phyloP scores from a whole-genome alignment of 2,113 vertebrate species.

The Chloroceryle aenea region DNA sequence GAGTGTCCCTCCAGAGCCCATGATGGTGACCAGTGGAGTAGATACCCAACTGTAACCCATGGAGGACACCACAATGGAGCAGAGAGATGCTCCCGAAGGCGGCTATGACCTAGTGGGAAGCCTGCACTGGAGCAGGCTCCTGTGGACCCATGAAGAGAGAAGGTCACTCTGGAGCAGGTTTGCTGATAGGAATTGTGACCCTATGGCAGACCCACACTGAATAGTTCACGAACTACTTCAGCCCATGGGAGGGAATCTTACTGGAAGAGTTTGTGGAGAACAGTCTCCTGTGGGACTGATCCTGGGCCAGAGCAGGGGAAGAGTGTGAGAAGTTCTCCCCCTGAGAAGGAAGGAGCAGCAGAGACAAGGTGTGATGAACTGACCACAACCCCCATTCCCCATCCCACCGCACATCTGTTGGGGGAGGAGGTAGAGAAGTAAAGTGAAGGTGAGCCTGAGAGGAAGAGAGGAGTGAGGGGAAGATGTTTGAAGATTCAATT shows the following conservation, averaged over 20 bases:
- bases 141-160: neutral
- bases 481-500: neutral
- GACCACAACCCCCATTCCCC: neutral
- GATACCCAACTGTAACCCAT: neutral
- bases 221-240: no score
- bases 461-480: neutral
- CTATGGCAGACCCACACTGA: no score
- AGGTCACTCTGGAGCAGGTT: neutral
- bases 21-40: neutral
- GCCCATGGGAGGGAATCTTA: no score
- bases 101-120: no score
- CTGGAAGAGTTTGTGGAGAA: neutral
- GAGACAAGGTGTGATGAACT: neutral
- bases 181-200: neutral
- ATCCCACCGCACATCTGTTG: neutral
- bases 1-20: no score
- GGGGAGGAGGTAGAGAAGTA: fast-evolving
- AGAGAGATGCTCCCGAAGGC: neutral
- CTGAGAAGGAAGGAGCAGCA: no score
- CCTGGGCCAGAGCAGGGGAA: neutral
- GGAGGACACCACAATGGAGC: neutral
- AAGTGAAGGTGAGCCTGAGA: fast-evolving
- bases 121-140: neutral
- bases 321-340: no score
- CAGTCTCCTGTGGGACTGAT: neutral